Evolutionary conservation across 2,113 vertebrate genomes (phyloP).

Genomic region (Eudorcas thomsonii): DNA sequence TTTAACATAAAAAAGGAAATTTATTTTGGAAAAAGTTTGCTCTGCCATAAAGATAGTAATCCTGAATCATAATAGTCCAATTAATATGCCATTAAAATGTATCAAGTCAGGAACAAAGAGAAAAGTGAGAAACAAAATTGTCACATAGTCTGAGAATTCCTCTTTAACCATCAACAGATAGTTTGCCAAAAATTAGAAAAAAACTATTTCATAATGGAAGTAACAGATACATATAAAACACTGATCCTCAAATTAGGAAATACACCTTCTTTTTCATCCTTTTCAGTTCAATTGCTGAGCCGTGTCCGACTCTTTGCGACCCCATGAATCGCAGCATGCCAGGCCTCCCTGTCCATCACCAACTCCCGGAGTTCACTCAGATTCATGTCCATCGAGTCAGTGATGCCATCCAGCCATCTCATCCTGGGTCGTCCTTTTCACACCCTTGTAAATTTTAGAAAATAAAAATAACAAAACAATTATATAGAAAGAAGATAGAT

Average conservation of each 20-base stretch:
- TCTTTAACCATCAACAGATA: not conserved
- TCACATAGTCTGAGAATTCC: not conserved
- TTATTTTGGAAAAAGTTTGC: not conserved
- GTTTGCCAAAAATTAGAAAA: not conserved
- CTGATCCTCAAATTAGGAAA: not conserved
- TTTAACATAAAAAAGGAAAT: not conserved
- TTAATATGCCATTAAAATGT: not conserved
- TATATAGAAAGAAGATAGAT: not conserved
- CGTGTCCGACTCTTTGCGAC: rapidly evolving
- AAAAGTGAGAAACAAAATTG: not conserved
- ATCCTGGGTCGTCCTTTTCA: not conserved
- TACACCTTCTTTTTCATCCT: not conserved
- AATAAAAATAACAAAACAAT: not conserved
- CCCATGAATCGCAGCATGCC: too few species aligned
- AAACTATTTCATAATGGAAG: not conserved
- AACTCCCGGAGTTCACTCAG: too few species aligned
- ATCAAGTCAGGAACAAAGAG: not conserved
- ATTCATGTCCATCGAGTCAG: too few species aligned
- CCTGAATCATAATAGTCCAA: not conserved
- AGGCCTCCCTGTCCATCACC: too few species aligned
- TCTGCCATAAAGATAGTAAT: not conserved
- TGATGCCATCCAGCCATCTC: too few species aligned
- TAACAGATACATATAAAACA: not conserved
- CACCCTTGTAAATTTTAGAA: not conserved
- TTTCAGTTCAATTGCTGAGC: too few species aligned